Percentiles rank a stretch among this genome's conserved stretches.
phyloP scores from a whole-genome alignment of 2,888 invertebrate species.

The Thecophora atra region DNA sequence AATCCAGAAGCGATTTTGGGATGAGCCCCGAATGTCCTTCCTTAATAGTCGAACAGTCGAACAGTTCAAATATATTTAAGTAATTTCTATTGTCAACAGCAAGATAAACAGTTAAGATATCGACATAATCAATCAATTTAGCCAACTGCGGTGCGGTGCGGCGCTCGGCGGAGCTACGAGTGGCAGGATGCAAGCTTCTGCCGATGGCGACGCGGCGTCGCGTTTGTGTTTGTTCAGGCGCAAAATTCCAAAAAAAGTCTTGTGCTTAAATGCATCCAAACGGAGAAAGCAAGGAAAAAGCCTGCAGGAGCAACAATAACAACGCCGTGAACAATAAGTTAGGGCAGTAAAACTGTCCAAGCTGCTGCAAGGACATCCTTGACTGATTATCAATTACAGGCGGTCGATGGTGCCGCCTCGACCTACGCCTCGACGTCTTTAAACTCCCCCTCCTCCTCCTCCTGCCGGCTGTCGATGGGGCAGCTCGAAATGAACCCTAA shows the following conservation, averaged over 20 bases:
- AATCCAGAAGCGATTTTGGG: neutral
- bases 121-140: conserved; percentile 38
- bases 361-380: conserved; percentile 31
- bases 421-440: neutral
- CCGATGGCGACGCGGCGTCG: conserved; percentile 10
- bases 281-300: neutral
- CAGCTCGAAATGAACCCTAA: conserved; percentile 21
- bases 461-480: neutral
- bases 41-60: conserved; percentile 24
- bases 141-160: conserved; percentile 18
- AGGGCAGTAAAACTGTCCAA: conserved; percentile 26
- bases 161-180: neutral
- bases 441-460: neutral
- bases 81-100: conserved; percentile 37
- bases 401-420: neutral
- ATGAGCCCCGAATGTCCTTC: conserved; percentile 5
- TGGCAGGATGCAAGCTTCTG: neutral
- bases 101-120: conserved; percentile 34
- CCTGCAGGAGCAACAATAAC: neutral
- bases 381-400: conserved; percentile 36
- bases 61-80: conserved; percentile 32
- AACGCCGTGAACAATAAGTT: neutral
- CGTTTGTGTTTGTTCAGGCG: conserved; percentile 22
- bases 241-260: conserved; percentile 1
- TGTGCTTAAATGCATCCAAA: conserved; percentile 1